Base-by-base conservation (phyloP, 2,113 vertebrate species). In the Lophochroa leadbeateri region DNA sequence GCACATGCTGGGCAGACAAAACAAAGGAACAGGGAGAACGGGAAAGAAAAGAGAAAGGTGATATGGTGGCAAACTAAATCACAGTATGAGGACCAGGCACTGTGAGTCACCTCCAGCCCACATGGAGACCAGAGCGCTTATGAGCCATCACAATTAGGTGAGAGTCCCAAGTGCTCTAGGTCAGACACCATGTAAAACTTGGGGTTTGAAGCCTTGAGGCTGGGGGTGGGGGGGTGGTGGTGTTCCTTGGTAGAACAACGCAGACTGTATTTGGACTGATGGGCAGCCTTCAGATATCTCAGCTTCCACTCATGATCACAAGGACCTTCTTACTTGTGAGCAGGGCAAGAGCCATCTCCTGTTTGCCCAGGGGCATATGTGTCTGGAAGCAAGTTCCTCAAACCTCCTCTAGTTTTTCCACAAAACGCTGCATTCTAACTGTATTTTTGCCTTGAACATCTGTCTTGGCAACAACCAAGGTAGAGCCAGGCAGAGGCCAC, bases 41-140 rank as follows among this genome's bases (percentile, higher is more conserved):
- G 91, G 92, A 61, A 64, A 69, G 76, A 81, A 31, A 91, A 87
- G 33, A 94, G 57, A 74, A 93, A 87, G 74, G 87, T 64, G 72
- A 91, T 57, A 87, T 7, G 53, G 49, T 55, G 89, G 80, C 74
- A 75, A 82, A 95, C 67, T 41, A 87, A 77, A 94, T 53, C 75
- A 91, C 67, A 17, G 46, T 49, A 35, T 44, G 71, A 58, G 63
- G 82, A 90, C 72, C 16, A 71, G 79, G 68, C 67, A 64, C 68
- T 29, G 4, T 64, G 77, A 91, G 50, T 91, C 70, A 82, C 24
- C 67, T 90, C 61, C 69, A 57, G 52, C 49, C 75, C 80, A 43
- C 19, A 86, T 15, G 49, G 70, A 0, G 4, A 88, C 85, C 28
- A n/a, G 28, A 65, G 33, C 1, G 1, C 79, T 76, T 24, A 28